Conservation (phyloP, 2,113 vertebrate genomes). For the Capreolus pygargus region DNA sequence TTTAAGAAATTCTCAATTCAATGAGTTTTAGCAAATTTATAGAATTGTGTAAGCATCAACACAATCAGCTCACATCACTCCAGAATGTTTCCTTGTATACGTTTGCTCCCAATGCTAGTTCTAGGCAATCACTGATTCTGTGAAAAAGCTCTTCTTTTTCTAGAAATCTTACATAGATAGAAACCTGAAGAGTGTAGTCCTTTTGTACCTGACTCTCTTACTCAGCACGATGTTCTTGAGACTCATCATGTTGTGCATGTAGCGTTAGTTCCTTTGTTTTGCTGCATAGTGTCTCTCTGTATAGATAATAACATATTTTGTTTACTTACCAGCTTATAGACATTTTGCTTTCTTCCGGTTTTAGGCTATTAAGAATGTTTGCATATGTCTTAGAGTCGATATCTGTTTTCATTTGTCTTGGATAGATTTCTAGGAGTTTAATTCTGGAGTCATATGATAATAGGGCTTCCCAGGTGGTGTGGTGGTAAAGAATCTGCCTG, state of each 20-base stretch:
- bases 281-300: background rate
- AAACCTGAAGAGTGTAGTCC: background rate
- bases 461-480: background rate
- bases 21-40: background rate
- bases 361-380: background rate
- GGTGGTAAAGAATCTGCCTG: background rate
- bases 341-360: background rate
- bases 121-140: background rate
- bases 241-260: background rate
- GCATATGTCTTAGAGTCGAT: background rate
- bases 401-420: conserved; percentile 22
- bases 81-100: background rate
- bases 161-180: background rate
- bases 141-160: background rate
- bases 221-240: background rate
- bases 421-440: background rate
- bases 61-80: background rate
- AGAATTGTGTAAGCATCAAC: background rate
- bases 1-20: background rate
- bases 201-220: background rate
- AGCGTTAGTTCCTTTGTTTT: background rate
- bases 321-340: background rate
- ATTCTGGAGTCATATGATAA: background rate
- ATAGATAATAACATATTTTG: background rate
- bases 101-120: background rate